Percentiles rank a stretch among this genome's conserved stretches.
phyloP scores from a whole-genome alignment of 2,113 vertebrate species.

The Mesembrinibis cayennensis region DNA sequence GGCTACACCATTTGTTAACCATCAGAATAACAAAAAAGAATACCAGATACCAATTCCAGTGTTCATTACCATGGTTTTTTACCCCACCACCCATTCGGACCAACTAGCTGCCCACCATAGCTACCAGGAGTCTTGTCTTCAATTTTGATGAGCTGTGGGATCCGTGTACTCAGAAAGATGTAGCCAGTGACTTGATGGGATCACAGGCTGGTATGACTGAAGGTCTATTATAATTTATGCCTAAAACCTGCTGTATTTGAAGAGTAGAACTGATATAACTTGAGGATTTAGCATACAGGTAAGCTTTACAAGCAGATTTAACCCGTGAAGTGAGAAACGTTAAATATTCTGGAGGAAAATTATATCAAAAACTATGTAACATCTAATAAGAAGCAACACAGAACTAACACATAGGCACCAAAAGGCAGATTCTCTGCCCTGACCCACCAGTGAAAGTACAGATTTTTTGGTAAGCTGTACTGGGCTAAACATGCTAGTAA shows the following conservation, averaged over 20 bases:
- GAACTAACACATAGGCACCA: neutral
- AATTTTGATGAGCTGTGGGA: neutral
- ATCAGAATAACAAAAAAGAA: neutral
- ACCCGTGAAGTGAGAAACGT: neutral
- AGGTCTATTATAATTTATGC: neutral
- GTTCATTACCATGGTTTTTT: neutral
- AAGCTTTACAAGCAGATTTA: neutral
- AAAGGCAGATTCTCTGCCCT: neutral
- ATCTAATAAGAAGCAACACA: neutral
- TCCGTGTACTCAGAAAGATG: neutral
- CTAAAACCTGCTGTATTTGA: neutral
- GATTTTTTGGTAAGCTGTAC: neutral
- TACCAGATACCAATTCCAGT: neutral
- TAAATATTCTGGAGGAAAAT: neutral
- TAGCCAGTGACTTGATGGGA: neutral
- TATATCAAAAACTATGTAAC: neutral
- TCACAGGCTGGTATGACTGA: neutral
- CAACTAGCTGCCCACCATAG: neutral
- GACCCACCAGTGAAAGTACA: neutral
- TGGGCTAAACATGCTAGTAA: neutral
- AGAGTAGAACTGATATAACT: neutral
- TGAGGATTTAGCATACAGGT: neutral
- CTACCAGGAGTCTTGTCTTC: neutral
- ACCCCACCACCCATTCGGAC: rapidly evolving
- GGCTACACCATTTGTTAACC: neutral